Percentiles rank a stretch among this genome's conserved stretches.
Conservation (phyloP, 2,797 vertebrate species). For the Denticeps clupeoides region DNA sequence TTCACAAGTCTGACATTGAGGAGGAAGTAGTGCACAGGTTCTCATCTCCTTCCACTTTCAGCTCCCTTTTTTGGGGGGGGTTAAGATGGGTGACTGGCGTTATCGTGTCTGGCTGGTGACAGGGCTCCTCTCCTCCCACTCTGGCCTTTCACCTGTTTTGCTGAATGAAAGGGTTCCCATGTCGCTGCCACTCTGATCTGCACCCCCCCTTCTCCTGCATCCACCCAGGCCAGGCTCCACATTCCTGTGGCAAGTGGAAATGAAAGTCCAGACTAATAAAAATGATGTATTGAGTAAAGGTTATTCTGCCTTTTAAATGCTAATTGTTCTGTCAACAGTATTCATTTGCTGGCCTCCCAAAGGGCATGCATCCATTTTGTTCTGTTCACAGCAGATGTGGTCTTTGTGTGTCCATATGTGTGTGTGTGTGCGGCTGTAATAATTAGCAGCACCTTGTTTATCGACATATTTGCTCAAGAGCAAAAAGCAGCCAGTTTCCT, state of each 20-base stretch:
- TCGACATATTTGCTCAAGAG: conserved; percentile 35
- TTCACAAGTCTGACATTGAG: no score
- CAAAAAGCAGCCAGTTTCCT: conserved; percentile 29
- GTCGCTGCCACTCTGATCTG: background rate
- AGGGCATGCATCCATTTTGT: conserved; percentile 60
- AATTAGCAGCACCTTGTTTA: conserved; percentile 43
- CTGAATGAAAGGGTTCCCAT: background rate
- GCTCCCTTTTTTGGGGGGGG: no score
- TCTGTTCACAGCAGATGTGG: conserved; percentile 45
- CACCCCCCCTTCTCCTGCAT: no score
- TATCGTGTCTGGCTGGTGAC: background rate
- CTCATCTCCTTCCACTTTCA: conserved; percentile 18
- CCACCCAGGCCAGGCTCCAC: conserved; percentile 26
- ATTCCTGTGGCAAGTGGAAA: conserved; percentile 43
- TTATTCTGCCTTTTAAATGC: conserved; percentile 78
- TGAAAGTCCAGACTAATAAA: conserved; percentile 70
- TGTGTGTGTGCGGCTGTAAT: conserved; percentile 23
- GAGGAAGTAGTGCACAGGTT: no score
- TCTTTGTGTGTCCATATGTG: background rate
- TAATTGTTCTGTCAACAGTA: conserved; percentile 81
- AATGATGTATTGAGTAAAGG: conserved; percentile 74
- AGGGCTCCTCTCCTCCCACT: background rate
- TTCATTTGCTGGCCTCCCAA: conserved; percentile 74
- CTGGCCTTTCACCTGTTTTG: no score
- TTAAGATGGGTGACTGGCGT: background rate